Conservation (phyloP, 2,113 vertebrate genomes). For the Australoheros scitulus region DNA sequence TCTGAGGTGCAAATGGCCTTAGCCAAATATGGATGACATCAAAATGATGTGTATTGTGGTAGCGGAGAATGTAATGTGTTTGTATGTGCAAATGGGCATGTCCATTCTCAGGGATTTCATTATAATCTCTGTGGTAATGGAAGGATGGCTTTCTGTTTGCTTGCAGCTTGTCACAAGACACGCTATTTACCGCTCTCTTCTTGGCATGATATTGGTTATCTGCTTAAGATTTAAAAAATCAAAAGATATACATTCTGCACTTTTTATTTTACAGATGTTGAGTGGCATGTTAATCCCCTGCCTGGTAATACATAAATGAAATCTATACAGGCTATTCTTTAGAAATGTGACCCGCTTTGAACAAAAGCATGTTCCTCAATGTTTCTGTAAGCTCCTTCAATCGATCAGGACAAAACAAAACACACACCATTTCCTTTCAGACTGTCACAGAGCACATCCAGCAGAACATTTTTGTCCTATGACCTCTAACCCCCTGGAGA, state of each 20-base stretch:
- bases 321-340: constrained; percentile 19
- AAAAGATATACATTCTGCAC: constrained; percentile 34
- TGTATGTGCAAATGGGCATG: constrained; percentile 69
- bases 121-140: constrained; percentile 52
- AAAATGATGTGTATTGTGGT: constrained; percentile 68
- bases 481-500: constrained; percentile 74
- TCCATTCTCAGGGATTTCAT: constrained; percentile 59
- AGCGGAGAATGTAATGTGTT: constrained; percentile 61
- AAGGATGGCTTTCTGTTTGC: constrained; percentile 55
- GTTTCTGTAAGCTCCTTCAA: constrained; percentile 38
- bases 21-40: constrained; percentile 69
- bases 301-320: constrained; percentile 14
- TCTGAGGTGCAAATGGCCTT: constrained; percentile 71
- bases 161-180: constrained; percentile 52
- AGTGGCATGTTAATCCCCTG: constrained; percentile 30
- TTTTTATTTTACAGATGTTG: constrained; percentile 42
- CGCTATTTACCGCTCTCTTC: constrained; percentile 51
- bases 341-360: constrained; percentile 27
- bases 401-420: constrained; percentile 57
- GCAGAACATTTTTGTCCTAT: constrained; percentile 65
- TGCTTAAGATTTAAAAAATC: constrained; percentile 57
- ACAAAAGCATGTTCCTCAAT: not conserved
- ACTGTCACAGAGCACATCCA: constrained; percentile 39
- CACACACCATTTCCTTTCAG: constrained; percentile 48
- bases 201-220: constrained; percentile 64